phyloP scores from a whole-genome alignment of 2,888 invertebrate genomes.

The Andricus quercusramuli region DNA sequence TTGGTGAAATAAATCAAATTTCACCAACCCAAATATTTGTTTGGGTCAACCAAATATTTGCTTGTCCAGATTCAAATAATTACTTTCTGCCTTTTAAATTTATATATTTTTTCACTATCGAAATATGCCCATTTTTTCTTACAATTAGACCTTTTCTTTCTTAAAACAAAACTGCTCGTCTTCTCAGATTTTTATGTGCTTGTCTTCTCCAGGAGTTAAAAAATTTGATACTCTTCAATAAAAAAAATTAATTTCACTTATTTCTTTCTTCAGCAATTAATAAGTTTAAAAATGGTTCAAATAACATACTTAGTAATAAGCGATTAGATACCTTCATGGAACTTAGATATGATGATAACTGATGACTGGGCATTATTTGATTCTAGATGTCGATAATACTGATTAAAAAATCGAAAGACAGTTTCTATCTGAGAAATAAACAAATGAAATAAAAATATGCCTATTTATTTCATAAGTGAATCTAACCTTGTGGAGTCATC shows the following conservation, averaged over 20 bases:
- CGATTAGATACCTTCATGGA: constrained; percentile 17
- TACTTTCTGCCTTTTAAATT: too few relatives aligned
- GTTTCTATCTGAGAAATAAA: constrained; percentile 3
- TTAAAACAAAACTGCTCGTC: too few relatives aligned
- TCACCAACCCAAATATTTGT: too few relatives aligned
- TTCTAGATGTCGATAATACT: neutral
- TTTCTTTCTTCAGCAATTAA: neutral
- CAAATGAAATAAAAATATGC: constrained; percentile 6
- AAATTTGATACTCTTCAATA: neutral
- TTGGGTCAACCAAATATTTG: too few relatives aligned
- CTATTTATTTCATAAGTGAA: constrained; percentile 14
- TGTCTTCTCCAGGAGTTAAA: too few relatives aligned
- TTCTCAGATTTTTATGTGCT: too few relatives aligned
- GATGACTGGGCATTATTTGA: constrained; percentile 16
- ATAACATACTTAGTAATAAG: neutral
- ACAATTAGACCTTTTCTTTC: too few relatives aligned
- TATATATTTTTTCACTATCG: too few relatives aligned
- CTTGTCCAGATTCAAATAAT: too few relatives aligned
- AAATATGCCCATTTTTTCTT: too few relatives aligned
- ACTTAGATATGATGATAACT: constrained; percentile 7
- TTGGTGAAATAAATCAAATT: too few relatives aligned
- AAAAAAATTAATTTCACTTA: neutral
- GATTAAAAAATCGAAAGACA: constrained; percentile 9
- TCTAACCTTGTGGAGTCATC: constrained; percentile 10
- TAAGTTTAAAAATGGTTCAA: neutral